A percentile compares a stretch with the other conserved stretches of the same genome.
phyloP scores from a whole-genome alignment of 2,888 invertebrate genomes.

The Julus scanicus region DNA sequence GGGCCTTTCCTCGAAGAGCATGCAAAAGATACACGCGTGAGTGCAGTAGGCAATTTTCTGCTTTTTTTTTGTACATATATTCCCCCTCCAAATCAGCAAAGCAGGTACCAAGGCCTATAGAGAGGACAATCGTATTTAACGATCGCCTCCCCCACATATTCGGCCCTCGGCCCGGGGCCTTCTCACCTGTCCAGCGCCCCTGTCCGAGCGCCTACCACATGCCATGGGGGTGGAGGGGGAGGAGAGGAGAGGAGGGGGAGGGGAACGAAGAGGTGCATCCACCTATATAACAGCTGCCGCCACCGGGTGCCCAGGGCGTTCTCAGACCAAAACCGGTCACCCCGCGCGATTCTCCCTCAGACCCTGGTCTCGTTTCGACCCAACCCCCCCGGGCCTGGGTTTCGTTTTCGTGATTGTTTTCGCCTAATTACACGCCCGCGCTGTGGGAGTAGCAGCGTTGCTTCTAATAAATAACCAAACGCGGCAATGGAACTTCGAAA shows the following conservation, averaged over 20 bases:
- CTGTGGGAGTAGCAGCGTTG: conserved; percentile 15
- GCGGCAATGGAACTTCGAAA: neutral
- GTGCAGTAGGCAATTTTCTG: conserved; percentile 29
- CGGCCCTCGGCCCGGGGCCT: neutral
- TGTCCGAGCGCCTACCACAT: conserved; percentile 24
- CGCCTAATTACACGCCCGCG: conserved; percentile 34
- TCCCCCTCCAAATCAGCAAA: neutral
- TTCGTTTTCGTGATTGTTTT: conserved; percentile 26
- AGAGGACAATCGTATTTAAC: conserved; percentile 20
- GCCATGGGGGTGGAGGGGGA: conserved; percentile 24
- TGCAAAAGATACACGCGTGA: neutral
- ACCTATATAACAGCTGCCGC: neutral
- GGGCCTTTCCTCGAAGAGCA: conserved; percentile 17
- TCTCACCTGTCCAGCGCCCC: conserved; percentile 32
- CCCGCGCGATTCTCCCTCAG: neutral
- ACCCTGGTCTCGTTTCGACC: neutral
- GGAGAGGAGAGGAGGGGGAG: neutral
- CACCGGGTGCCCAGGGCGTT: neutral
- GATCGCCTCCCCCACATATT: conserved; percentile 8
- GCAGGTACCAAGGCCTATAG: neutral
- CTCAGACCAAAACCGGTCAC: neutral
- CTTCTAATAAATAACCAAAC: conserved; percentile 4
- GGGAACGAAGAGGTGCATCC: conserved; percentile 24
- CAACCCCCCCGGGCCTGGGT: neutral
- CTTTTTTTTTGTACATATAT: neutral